Conservation (phyloP, 1,140 invertebrate genomes). For the Cyrtorhinus lividipennis region DNA sequence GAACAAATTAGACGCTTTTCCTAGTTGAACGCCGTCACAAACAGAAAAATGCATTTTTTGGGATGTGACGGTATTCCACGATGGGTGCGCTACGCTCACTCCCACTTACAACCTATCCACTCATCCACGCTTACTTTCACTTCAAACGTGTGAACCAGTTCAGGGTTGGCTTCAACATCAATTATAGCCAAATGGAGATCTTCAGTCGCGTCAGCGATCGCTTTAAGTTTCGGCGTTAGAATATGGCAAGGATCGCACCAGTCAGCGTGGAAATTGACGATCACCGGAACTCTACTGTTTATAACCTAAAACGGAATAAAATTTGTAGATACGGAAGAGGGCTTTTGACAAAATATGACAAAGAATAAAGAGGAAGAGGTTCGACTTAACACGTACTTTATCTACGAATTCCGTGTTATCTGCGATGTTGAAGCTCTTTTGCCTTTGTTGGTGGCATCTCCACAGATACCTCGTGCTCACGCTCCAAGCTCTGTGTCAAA, state of each 20-base stretch:
- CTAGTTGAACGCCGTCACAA: too few relatives aligned
- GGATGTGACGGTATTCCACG: too few relatives aligned
- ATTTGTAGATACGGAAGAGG: not conserved
- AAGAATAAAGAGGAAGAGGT: not conserved
- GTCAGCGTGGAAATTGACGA: constrained; percentile 75
- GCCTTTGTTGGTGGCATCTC: constrained; percentile 13
- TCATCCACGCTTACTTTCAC: constrained; percentile 49
- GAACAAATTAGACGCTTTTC: too few relatives aligned
- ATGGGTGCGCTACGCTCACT: too few relatives aligned
- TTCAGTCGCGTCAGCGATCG: constrained; percentile 56
- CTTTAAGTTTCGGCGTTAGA: constrained; percentile 75
- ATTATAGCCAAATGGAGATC: constrained; percentile 77
- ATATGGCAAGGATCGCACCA: constrained; percentile 96
- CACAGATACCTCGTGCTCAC: constrained; percentile 13
- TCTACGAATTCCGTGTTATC: constrained; percentile 40
- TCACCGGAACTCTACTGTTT: constrained; percentile 63
- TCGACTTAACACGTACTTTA: constrained; percentile 34
- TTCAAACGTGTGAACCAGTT: constrained; percentile 64
- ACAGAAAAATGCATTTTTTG: too few relatives aligned
- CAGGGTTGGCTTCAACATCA: constrained; percentile 78
- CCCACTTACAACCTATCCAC: too few relatives aligned
- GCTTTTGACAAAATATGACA: not conserved
- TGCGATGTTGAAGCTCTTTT: constrained; percentile 34
- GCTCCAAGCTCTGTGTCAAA: constrained; percentile 17
- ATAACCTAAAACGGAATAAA: constrained; percentile 31